Percentiles rank a stretch among this genome's conserved stretches.
Conservation (phyloP, 2,113 vertebrate genomes). For the Dromiciops gliroides region DNA sequence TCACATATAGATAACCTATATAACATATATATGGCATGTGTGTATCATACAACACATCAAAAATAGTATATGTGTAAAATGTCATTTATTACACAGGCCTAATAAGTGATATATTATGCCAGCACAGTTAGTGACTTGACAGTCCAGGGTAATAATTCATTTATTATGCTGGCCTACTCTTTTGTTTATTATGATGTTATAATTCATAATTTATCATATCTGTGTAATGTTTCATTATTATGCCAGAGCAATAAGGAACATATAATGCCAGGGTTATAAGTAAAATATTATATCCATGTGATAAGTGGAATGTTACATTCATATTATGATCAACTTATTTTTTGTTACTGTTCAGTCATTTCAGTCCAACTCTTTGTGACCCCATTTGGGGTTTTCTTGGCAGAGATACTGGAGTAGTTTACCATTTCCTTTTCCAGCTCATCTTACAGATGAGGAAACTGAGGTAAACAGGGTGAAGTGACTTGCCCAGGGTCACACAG, state of each 20-base stretch:
- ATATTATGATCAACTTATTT: background rate
- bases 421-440: background rate
- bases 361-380: background rate
- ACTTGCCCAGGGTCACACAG: background rate
- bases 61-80: background rate
- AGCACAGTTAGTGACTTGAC: background rate
- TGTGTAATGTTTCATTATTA: background rate
- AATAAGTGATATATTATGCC: background rate
- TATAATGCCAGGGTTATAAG: background rate
- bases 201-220: background rate
- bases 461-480: background rate
- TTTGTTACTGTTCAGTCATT: background rate
- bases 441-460: background rate
- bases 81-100: background rate
- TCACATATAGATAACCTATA: background rate
- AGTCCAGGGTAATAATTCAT: background rate
- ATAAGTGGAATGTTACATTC: background rate
- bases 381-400: background rate
- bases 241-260: background rate
- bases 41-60: background rate
- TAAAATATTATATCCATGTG: background rate
- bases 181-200: background rate
- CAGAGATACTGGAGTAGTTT: background rate
- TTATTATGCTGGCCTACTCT: background rate
- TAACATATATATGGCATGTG: background rate